Conservation (phyloP, 1,140 invertebrate species). For the Sitobion miscanthi region DNA sequence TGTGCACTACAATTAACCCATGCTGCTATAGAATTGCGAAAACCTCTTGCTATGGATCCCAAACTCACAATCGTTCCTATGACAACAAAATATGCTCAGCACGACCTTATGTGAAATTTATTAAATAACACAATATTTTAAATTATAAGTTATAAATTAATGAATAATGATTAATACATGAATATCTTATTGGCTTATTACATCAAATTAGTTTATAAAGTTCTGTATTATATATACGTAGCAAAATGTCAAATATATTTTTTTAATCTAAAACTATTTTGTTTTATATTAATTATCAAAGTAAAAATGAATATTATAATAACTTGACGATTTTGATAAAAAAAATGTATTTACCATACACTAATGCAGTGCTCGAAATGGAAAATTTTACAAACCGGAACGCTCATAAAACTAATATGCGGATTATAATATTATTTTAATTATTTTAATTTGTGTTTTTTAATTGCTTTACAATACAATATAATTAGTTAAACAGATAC, state of each 20-base stretch:
- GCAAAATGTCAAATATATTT: neutral
- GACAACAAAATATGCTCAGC: conserved; percentile 63
- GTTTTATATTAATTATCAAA: neutral
- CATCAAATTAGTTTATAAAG: neutral
- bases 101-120: conserved; percentile 5
- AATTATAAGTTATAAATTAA: neutral
- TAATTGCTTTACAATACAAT: no score
- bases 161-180: neutral
- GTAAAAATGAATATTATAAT: neutral
- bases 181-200: neutral
- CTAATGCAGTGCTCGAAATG: no score
- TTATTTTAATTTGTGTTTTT: no score
- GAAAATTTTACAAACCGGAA: no score
- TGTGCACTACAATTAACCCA: conserved; percentile 89
- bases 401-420: no score
- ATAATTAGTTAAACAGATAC: no score
- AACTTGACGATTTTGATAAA: neutral
- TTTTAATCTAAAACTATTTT: neutral
- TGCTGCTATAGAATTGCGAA: conserved; percentile 76
- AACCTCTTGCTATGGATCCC: conserved; percentile 69
- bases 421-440: no score
- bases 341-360: neutral
- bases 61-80: conserved; percentile 72
- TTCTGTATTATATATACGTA: neutral
- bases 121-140: neutral